These are phyloP conservation scores for Fulmarus glacialis DNA, from an alignment of 2,113 vertebrate species.

Conservation along the genomic window DNA sequence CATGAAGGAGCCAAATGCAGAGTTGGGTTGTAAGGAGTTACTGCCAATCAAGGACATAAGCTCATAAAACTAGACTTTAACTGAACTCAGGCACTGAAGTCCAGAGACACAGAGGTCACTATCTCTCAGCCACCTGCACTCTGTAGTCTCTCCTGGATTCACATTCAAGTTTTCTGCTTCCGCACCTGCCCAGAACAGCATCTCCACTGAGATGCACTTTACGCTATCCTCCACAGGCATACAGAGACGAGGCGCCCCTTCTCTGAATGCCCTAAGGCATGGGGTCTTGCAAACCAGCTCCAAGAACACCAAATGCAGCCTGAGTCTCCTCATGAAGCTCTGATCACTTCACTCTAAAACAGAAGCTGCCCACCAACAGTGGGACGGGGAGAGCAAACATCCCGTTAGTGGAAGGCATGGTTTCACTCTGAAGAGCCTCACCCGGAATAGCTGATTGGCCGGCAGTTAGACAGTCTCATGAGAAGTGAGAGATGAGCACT, in stretches of 20 bases:
- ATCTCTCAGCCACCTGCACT: background rate
- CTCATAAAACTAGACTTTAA: background rate
- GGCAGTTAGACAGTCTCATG: background rate
- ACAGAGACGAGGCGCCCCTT: background rate
- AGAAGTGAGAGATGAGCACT: constrained; percentile 48
- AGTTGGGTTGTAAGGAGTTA: background rate
- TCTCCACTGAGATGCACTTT: background rate
- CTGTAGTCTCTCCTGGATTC: background rate
- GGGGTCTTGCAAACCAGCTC: background rate
- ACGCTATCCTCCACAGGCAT: rapidly evolving
- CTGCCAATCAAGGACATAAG: background rate
- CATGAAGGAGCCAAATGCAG: background rate
- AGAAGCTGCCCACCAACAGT: background rate
- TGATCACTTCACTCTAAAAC: background rate
- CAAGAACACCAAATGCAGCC: background rate
- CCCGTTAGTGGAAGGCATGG: background rate
- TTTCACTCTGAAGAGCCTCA: background rate
- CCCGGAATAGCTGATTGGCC: background rate
- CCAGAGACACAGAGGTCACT: background rate
- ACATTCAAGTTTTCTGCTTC: background rate
- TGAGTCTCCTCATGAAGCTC: background rate
- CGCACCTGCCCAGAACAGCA: background rate
- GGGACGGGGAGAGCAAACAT: background rate
- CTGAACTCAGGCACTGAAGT: background rate
- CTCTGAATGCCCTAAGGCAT: background rate